Evolutionary conservation across 2,888 invertebrate species (phyloP), one percentile per base, ranked within the genome.

Genomic region (Pelosia muscerda): DNA sequence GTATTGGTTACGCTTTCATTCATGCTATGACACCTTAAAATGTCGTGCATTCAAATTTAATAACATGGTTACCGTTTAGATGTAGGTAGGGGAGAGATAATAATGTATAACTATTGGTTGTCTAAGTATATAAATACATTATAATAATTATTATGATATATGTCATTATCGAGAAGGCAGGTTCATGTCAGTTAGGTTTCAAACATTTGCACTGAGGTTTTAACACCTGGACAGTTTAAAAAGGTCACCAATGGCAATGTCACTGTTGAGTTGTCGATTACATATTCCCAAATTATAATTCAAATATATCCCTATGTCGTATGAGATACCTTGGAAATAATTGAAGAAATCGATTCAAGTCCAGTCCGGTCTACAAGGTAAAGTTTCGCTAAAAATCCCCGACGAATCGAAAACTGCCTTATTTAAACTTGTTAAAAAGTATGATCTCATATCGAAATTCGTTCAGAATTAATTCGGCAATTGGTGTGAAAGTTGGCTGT

Each of bases 11-110:
- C 49, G 49, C 22, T 55, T 23, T 23, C 54, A 25, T 23, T 55
- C 54, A 25, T 23, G 54, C 22, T 55, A 23, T 31, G 19, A 31
- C 28, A 59, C 25, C 31, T 59, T 71, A 49, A n/a, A 49, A 49
- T 49, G 49, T 49, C 49, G 49, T 49, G 49, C n/a, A 49, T 49
- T 49, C 2, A 49, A 49, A 49, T 49, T n/a, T 42, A 42, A 42
- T 42, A 42, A 42, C 42, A 42, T 42, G 19, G 42, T 42, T 42
- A 42, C 42, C 19, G 42, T 42, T 42, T 42, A 38, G 19, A 49
- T n/a, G 38, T 38, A 13, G 19, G 49, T 49, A 13, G 19, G 49
- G n/a, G n/a, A n/a, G n/a, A 38, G 38, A 38, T 38, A 38, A 38
- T n/a, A 61, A 66, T 49, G 2, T 15, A n/a, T 49, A 42, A 49